Base-by-base conservation (phyloP, 2,113 vertebrate species). In the Ptyas mucosa region DNA sequence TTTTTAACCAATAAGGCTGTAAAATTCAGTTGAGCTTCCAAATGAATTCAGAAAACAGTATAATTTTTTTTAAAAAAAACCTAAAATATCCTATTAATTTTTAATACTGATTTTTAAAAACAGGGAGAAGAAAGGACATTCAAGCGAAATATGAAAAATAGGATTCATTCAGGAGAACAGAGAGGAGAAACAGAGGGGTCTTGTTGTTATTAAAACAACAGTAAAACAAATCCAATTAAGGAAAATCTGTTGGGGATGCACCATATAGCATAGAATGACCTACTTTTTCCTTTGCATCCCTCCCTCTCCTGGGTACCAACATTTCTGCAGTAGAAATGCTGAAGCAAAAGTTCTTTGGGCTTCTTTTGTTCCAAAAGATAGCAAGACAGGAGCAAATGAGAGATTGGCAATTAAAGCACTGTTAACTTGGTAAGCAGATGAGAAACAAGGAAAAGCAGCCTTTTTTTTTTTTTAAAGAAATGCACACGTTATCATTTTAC, bases 401-500 rank as follows among this genome's bases (percentile, higher is more conserved):
- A 55, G 75, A 75, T 43, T 90, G 87, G 7, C 87, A 85, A 92
- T 1, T 90, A 29, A 1, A 21, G 3, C 3, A 90, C 34, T 58
- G 15, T 87, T 39, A 53, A 92, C 69, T 9, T 94, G 69, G 49
- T 34, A 88, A 54, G 69, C 14, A 23, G 93, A 88, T 91, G 20
- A 92, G 21, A 29, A 89, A 91, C 15, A 0, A 69, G 55, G 46
- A 96, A 85, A 21, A 0, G 0, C 43, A 75, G 58, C 34, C 93
- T 1, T 8, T 21, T n/a, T 23, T 90, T 94, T 81, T 20, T 90
- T 94, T 81, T 20, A 81, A 95, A 85, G 87, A 26, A 57, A 91
- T n/a, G 86, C 3, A 51, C 1, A 12, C 55, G 85, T 18, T 88
- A 24, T 24, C 86, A 61, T 95, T 88, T 89, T n/a, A 61, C 88